phyloP scores from a whole-genome alignment of 2,113 vertebrate species.

The Pomatostomus ruficeps region DNA sequence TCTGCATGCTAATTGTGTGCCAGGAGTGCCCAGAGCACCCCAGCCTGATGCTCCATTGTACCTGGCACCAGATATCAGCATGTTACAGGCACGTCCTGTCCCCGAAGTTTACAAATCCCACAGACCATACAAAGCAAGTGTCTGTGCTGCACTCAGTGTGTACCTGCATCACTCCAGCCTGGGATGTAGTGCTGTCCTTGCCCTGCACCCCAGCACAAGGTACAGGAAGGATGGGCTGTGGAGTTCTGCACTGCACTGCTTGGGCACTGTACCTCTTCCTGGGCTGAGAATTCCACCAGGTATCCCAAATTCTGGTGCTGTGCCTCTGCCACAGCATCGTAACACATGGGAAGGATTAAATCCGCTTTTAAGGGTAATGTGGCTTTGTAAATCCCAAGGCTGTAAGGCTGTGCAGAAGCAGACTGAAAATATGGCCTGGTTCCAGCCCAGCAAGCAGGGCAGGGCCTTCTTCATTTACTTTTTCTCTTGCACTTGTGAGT shows the following conservation, averaged over 20 bases:
- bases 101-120: not conserved
- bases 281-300: not conserved
- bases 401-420: not conserved
- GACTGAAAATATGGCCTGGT: not conserved
- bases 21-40: not conserved
- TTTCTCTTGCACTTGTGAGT: not conserved
- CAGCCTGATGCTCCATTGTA: not conserved
- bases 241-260: not conserved
- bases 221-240: not conserved
- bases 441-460: not conserved
- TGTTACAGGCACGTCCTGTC: not conserved
- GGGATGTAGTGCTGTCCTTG: not conserved
- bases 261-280: not conserved
- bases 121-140: fast-evolving
- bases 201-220: not conserved
- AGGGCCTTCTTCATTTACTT: not conserved
- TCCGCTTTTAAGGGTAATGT: not conserved
- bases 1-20: fast-evolving
- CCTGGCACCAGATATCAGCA: fast-evolving
- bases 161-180: fast-evolving
- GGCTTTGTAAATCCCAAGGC: not conserved
- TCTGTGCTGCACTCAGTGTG: fast-evolving
- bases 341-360: not conserved
- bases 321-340: fast-evolving
- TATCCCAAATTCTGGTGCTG: fast-evolving